Evolutionary conservation across 2,797 vertebrate genomes (phyloP), one percentile per base, ranked within the genome.

Genomic region (Rhynchotus rufescens): DNA sequence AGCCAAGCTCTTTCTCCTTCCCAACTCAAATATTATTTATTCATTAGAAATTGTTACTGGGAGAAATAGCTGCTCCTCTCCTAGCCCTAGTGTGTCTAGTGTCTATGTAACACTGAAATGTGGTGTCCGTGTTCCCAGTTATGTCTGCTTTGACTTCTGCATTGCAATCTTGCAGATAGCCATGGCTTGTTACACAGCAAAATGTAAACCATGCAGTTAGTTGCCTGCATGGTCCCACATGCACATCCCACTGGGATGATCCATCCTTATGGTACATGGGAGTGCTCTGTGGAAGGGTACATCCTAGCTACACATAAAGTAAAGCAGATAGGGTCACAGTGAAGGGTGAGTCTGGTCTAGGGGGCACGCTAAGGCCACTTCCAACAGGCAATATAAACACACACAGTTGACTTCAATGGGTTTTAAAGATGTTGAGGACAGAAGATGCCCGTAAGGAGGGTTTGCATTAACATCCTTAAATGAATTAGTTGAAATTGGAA

Each of bases 1-100:
- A 84, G 77, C 83, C 92, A 94, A 94, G 51, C 19, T 74, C 52
- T 81, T 87, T 88, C 64, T 87, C n/a, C 74, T 92, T 94, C 92
- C n/a, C 49, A 71, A 44, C 47, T 17, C 82, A 94, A 91, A 93
- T 86, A 89, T 80, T 93, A 86, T 92, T 93, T 93, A 88, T 79
- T 89, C 47, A 73, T 79, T 88, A 86, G 52, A 81, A 89, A 89
- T 61, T 57, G 60, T 38, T 34, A 69, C 25, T 90, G 69, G 79
- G 92, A 78, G 66, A 20, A 82, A 36, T 26, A 84, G 23, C 45
- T 90, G 22, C 82, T 89, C 25, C 15, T 88, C 72, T 20, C 49
- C 80, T 66, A 62, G 38, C 36, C 28, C 61, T 26, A 25, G 12
- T n/a, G n/a, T 44, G 26, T 72, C 26, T 17, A 12, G 25, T 36